Base-by-base conservation (phyloP, 2,888 invertebrate genomes). In the Hipparchia semele region DNA sequence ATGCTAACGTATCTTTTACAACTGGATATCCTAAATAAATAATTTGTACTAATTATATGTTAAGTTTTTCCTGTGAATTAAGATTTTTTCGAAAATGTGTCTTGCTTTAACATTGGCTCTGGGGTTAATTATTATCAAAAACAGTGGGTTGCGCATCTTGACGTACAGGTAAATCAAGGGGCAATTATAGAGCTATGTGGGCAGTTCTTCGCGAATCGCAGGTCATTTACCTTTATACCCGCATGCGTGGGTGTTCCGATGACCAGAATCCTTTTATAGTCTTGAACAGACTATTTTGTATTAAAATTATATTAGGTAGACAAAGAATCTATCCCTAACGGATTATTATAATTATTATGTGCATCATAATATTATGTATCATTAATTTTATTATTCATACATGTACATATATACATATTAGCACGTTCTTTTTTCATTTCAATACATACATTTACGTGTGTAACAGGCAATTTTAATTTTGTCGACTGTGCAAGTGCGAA, bases 201-300 rank as follows among this genome's bases (percentile, higher is more conserved):
- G 75, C 75, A 72, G 74, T 73, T 78, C 73, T 88, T 86, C 82
- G 87, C 86, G 79, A 90, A 90, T 86, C 77, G 79, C 74, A 82
- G 90, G 86, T 85, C 86, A 75, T 86, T 88, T 79, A 80, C 85
- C 86, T 77, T 23, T 78, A 8, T 6, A 76, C 85, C 86, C 83
- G 83, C 83, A 86, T 86, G 83, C 80, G 86, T 87, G 84, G 88
- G 88, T 79, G 75, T 77, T 75, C 71, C 77, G 73, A 77, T 79
- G 80, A 80, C 67, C 73, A 72, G 72, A 71, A 68, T 68, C 72
- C 72, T 76, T 75, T 70, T 70, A 61, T 59, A 69, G 54, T 53
- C 39, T 68, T 61, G 53, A 59, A 72, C 75, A 54, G 64, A 72
- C 69, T 61, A 60, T 60, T 45, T 61, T 69, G 23, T 39, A 62